Percentiles rank a stretch among this genome's conserved stretches.
These are phyloP conservation scores for Maconellicoccus hirsutus DNA, from an alignment of 1,140 invertebrate genomes.

Conservation along the genomic window DNA sequence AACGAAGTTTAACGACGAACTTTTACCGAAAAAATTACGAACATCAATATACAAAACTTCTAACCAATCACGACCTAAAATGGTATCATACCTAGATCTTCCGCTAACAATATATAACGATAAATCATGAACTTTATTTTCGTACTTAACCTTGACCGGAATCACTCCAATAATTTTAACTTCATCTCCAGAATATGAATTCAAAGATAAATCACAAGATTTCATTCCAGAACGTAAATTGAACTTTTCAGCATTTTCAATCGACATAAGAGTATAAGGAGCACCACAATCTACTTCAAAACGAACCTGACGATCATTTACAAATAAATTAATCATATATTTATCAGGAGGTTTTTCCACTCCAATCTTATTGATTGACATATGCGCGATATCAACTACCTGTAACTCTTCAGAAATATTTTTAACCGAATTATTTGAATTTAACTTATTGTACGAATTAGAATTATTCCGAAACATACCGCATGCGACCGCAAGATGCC, in stretches of 20 bases:
- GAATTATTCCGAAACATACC: no score
- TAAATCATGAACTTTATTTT: not conserved
- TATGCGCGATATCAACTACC: not conserved
- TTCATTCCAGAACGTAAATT: no score
- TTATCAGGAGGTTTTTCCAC: not conserved
- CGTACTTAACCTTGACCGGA: not conserved
- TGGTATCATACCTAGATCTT: not conserved
- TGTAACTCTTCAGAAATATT: not conserved
- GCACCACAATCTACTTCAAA: slow-evolving; percentile 11
- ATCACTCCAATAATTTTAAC: not conserved
- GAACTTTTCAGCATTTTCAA: no score
- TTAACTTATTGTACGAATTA: no score
- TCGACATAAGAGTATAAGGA: no score
- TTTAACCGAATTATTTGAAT: no score
- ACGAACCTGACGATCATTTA: not conserved
- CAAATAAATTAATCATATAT: not conserved
- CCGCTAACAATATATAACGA: not conserved
- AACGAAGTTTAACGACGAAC: not conserved
- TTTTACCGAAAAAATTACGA: not conserved
- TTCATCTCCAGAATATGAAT: not conserved
- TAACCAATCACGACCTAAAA: not conserved
- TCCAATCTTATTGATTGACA: no score
- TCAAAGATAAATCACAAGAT: no score
- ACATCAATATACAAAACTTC: not conserved
- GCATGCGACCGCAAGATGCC: not conserved